Conservation (phyloP, 2,797 vertebrate genomes). For the Ptychadena robeensis region DNA sequence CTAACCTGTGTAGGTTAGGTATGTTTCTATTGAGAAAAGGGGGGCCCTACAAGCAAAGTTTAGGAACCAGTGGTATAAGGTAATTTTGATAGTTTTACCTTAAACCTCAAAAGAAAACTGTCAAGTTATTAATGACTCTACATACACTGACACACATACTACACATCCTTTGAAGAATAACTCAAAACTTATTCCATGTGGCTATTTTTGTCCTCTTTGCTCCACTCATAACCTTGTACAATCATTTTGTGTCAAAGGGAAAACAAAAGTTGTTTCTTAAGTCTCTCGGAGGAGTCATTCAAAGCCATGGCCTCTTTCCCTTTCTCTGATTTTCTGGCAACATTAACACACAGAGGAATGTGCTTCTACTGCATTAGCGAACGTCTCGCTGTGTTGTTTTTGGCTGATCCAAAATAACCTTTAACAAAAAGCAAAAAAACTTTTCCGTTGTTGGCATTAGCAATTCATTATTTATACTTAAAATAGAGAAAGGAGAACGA, state of each 20-base stretch:
- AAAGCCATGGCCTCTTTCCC: slow-evolving; percentile 44
- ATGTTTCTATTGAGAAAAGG: too few relatives aligned
- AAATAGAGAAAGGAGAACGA: background rate
- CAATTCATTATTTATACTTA: slow-evolving; percentile 4
- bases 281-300: slow-evolving; percentile 46
- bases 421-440: slow-evolving; percentile 24
- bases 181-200: background rate
- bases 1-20: too few relatives aligned
- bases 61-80: too few relatives aligned
- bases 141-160: background rate
- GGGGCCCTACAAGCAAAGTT: too few relatives aligned
- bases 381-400: slow-evolving; percentile 51
- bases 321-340: slow-evolving; percentile 49
- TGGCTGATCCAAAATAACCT: slow-evolving; percentile 45
- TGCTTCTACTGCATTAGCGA: slow-evolving; percentile 55
- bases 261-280: slow-evolving; percentile 51
- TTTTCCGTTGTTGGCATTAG: slow-evolving; percentile 13
- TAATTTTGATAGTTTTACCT: too few relatives aligned
- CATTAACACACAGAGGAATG: slow-evolving; percentile 57
- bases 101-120: too few relatives aligned
- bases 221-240: slow-evolving; percentile 19
- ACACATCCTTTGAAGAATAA: background rate
- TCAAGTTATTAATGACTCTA: too few relatives aligned
- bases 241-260: slow-evolving; percentile 44
- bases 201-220: slow-evolving; percentile 12